phyloP scores from a whole-genome alignment of 2,113 vertebrate genomes.

The cat (Felis catus) region F.catus_Fca126_mat1.0 CM031426.1:48617501-48618000 shows the following conservation, averaged over 20 bases:
- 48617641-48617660: background rate
- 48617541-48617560: slow-evolving; percentile 19
- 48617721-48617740: background rate
- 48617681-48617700: background rate
- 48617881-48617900: background rate
- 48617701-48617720: background rate
- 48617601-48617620: slow-evolving; percentile 3
- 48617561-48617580: slow-evolving; percentile 60
- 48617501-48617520: slow-evolving; percentile 66
- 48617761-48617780: background rate
- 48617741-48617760: background rate
- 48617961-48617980: background rate
- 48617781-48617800: background rate
- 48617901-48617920: background rate
- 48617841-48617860: background rate
- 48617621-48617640: background rate
- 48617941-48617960: background rate
- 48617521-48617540: slow-evolving; percentile 76
- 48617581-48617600: slow-evolving; percentile 10
- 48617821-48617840: background rate
- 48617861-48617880: background rate
- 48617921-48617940: background rate
- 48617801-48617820: background rate
- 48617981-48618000: background rate
- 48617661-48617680: background rate